phyloP scores from a whole-genome alignment of 2,113 vertebrate genomes.

The Calypte anna region DNA sequence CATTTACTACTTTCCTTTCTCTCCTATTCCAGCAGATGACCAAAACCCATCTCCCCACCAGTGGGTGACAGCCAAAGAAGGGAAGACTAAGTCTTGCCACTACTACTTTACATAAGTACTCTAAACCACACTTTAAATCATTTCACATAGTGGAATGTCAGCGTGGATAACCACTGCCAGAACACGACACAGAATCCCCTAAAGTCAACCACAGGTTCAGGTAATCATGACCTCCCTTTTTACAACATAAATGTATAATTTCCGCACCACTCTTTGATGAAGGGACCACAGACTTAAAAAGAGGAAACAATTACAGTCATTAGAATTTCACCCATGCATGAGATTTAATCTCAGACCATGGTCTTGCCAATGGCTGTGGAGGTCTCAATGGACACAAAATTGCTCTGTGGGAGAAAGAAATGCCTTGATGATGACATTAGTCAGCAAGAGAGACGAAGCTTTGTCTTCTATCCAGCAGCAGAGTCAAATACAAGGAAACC shows the following conservation, averaged over 20 bases:
- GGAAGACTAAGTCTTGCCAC: background rate
- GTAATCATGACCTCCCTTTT: slow-evolving; percentile 60
- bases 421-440: slow-evolving; percentile 67
- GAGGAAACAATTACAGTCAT: slow-evolving; percentile 74
- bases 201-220: slow-evolving; percentile 61
- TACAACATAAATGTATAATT: slow-evolving; percentile 65
- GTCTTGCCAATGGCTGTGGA: slow-evolving; percentile 52
- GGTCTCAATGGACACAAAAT: slow-evolving; percentile 67
- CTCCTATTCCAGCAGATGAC: background rate
- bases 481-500: slow-evolving; percentile 70
- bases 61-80: accelerated
- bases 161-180: slow-evolving; percentile 50
- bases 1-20: background rate
- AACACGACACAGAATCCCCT: slow-evolving; percentile 46
- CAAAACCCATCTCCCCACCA: background rate
- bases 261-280: slow-evolving; percentile 69
- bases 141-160: slow-evolving; percentile 18
- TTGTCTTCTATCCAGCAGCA: slow-evolving; percentile 61
- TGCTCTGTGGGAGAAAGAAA: slow-evolving; percentile 55
- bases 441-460: slow-evolving; percentile 71
- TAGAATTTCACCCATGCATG: slow-evolving; percentile 66
- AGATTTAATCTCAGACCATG: slow-evolving; percentile 65
- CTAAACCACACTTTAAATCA: slow-evolving; percentile 3
- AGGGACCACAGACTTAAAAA: slow-evolving; percentile 61
- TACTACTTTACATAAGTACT: background rate